phyloP scores from a whole-genome alignment of 2,113 vertebrate genomes.

The Brienomyrus longianalis region DNA sequence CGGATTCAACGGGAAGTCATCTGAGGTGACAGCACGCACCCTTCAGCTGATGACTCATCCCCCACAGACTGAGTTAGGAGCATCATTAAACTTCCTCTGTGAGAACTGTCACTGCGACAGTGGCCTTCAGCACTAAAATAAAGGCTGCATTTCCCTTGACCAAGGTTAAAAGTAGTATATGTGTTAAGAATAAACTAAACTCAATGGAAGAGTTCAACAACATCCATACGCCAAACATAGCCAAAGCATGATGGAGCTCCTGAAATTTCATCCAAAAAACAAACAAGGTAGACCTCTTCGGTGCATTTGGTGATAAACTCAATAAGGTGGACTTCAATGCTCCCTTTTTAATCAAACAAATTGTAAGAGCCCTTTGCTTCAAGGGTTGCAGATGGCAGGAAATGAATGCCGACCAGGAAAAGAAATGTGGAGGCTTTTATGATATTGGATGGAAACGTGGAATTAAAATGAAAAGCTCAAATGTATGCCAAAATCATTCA shows the following conservation, averaged over 20 bases:
- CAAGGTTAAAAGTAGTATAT: not conserved
- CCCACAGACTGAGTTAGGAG: not conserved
- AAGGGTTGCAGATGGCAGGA: not conserved
- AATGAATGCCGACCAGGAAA: not conserved
- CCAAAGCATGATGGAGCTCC: not conserved
- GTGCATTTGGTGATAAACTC: not conserved
- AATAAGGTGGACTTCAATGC: not conserved
- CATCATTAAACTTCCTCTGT: not conserved
- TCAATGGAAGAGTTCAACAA: not conserved
- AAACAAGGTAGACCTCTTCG: not conserved
- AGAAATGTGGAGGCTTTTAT: constrained; percentile 1
- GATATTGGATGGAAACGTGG: constrained; percentile 2
- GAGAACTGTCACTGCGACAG: not conserved
- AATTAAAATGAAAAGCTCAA: constrained; percentile 4
- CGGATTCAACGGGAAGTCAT: not conserved
- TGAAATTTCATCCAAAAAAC: not conserved
- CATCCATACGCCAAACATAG: not conserved
- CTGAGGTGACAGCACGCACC: not conserved
- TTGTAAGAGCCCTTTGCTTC: not conserved
- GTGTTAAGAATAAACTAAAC: not conserved
- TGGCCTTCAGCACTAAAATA: not conserved
- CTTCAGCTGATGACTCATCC: not conserved
- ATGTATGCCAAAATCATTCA: constrained; percentile 7
- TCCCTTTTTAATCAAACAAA: not conserved
- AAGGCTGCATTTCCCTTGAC: not conserved